Conservation (phyloP, 2,113 vertebrate genomes). For the Ciconia boyciana region DNA sequence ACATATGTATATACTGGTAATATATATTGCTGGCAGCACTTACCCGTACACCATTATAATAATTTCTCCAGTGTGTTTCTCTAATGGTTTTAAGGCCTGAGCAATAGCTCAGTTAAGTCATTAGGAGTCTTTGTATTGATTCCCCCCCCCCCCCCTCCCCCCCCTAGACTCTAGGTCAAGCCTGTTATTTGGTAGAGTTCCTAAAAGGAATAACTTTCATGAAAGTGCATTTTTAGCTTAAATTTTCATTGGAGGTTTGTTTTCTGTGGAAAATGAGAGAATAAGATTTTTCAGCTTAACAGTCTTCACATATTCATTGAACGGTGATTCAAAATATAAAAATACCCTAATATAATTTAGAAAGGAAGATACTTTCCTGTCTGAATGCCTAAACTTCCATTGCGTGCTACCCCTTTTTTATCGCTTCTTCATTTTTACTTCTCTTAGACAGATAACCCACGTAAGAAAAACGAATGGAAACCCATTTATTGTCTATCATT, state of each 20-base stretch:
- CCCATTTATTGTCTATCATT: not conserved
- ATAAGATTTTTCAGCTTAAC: not conserved
- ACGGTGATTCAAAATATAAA: not conserved
- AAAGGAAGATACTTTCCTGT: not conserved
- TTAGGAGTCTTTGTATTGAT: not conserved
- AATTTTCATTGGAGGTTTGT: not conserved
- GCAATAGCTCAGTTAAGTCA: not conserved
- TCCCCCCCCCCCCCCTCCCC: no score
- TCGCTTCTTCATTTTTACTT: not conserved
- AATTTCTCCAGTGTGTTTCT: not conserved
- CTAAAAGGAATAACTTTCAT: not conserved
- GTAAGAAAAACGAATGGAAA: not conserved
- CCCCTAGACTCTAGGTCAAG: not conserved
- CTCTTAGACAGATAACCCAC: not conserved
- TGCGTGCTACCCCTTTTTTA: not conserved
- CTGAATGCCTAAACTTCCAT: not conserved
- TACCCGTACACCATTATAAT: not conserved
- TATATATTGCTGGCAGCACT: not conserved
- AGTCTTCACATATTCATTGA: not conserved
- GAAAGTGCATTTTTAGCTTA: not conserved
- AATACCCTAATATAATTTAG: not conserved
- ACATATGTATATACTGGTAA: not conserved
- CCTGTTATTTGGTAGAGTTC: not conserved
- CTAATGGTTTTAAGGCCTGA: not conserved
- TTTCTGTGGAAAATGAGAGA: not conserved